Evolutionary conservation across 2,888 invertebrate species (phyloP).

Genomic region (Euplexia lucipara): DNA sequence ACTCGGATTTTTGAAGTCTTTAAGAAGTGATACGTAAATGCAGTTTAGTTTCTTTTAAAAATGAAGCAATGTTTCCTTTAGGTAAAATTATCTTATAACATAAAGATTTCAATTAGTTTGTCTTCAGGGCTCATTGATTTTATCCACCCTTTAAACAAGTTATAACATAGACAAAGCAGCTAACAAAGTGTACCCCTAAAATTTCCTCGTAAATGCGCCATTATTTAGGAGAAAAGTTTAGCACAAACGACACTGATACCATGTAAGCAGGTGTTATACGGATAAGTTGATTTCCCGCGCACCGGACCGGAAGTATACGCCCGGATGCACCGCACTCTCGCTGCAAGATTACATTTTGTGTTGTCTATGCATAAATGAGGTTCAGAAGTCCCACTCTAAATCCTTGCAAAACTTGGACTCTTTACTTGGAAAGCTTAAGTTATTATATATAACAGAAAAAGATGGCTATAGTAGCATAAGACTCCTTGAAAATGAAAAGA

Average conservation of each 20-base stretch:
- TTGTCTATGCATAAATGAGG: constrained; percentile 3
- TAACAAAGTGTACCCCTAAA: constrained; percentile 10
- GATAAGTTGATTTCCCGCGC: constrained; percentile 72
- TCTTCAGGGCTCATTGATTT: too few species aligned
- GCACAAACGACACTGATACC: constrained; percentile 29
- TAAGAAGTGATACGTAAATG: too few species aligned
- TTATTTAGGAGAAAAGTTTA: constrained; percentile 37
- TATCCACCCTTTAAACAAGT: too few species aligned
- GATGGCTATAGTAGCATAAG: not conserved
- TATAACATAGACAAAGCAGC: not conserved
- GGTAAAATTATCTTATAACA: too few species aligned
- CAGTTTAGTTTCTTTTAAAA: too few species aligned
- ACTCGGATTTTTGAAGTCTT: not conserved
- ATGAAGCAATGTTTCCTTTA: too few species aligned
- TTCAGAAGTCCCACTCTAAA: constrained; percentile 24
- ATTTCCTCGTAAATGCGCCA: constrained; percentile 9
- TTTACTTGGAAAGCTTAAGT: not conserved
- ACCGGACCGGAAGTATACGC: constrained; percentile 70
- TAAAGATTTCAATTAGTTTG: too few species aligned
- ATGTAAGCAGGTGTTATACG: constrained; percentile 44
- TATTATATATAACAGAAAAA: not conserved
- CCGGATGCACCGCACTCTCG: constrained; percentile 61
- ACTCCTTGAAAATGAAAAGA: not conserved
- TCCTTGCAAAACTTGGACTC: not conserved
- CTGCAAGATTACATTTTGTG: constrained; percentile 53